Evolutionary conservation across 37 sponge, comb jelly and placozoan genomes (phyloP).

Genomic region (Halisarca cf. caerulea): DNA sequence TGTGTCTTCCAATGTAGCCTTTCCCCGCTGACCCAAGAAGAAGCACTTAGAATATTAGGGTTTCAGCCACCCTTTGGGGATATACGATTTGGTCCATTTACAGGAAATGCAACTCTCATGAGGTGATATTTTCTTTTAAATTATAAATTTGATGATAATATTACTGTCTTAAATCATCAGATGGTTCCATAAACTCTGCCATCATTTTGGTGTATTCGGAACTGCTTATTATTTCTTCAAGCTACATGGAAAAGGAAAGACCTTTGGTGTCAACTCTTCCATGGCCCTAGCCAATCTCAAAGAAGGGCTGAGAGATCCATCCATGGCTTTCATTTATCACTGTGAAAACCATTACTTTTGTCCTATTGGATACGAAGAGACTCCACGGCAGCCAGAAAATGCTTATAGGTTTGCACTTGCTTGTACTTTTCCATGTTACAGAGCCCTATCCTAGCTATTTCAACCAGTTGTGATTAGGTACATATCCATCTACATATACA

Average conservation of each 20-base stretch:
- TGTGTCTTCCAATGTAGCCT: conserved; percentile 30
- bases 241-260: conserved; percentile 69
- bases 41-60: conserved; percentile 71
- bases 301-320: conserved; percentile 58
- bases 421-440: neutral
- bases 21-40: conserved; percentile 74
- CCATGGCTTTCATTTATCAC: conserved; percentile 77
- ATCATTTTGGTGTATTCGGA: conserved; percentile 58
- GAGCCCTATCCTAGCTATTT: neutral
- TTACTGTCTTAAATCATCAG: conserved; percentile 23
- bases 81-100: conserved; percentile 83
- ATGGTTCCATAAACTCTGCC: conserved; percentile 72
- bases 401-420: conserved; percentile 77
- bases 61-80: conserved; percentile 83
- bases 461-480: neutral
- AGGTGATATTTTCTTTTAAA: conserved; percentile 44
- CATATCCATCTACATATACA: neutral
- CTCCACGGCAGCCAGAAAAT: conserved; percentile 52
- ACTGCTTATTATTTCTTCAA: conserved; percentile 79
- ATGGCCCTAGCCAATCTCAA: conserved; percentile 66
- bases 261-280: conserved; percentile 57
- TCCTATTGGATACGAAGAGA: conserved; percentile 86
- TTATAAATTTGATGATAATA: neutral
- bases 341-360: conserved; percentile 90
- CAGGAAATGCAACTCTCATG: conserved; percentile 86